Conservation (phyloP, 2,113 vertebrate species). For the Chauna torquata region DNA sequence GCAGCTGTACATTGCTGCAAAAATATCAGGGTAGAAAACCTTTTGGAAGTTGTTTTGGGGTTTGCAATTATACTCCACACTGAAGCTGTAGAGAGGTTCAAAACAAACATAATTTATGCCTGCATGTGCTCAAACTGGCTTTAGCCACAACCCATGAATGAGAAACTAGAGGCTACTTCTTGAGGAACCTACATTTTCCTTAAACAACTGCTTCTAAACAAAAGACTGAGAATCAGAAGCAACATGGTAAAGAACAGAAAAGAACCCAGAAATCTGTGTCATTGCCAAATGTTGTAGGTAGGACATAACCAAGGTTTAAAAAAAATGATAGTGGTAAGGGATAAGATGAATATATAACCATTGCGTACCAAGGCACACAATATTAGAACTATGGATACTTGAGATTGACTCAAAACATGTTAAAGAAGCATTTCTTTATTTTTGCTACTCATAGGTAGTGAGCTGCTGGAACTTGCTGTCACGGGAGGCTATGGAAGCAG, state of each 20-base stretch:
- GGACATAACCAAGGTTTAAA: not conserved
- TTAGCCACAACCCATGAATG: not conserved
- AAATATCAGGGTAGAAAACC: constrained; percentile 28
- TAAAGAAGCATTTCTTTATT: not conserved
- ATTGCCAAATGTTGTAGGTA: not conserved
- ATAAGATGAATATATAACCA: not conserved
- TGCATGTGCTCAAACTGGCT: not conserved
- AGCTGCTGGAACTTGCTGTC: not conserved
- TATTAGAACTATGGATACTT: not conserved
- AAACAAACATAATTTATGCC: not conserved
- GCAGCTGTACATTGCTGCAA: constrained; percentile 23
- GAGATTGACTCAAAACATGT: not conserved
- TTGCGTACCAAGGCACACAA: not conserved
- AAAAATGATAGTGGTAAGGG: not conserved
- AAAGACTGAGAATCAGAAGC: not conserved
- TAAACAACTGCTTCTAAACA: not conserved
- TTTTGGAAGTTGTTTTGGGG: not conserved
- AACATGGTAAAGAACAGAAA: not conserved
- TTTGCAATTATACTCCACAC: not conserved
- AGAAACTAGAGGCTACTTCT: constrained; percentile 5
- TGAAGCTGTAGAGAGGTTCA: not conserved
- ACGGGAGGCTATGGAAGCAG: not conserved
- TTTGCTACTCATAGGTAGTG: not conserved
- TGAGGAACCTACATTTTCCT: not conserved
- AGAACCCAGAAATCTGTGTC: not conserved